Conservation (phyloP, 2,888 invertebrate species). For the Andrena bicolor region DNA sequence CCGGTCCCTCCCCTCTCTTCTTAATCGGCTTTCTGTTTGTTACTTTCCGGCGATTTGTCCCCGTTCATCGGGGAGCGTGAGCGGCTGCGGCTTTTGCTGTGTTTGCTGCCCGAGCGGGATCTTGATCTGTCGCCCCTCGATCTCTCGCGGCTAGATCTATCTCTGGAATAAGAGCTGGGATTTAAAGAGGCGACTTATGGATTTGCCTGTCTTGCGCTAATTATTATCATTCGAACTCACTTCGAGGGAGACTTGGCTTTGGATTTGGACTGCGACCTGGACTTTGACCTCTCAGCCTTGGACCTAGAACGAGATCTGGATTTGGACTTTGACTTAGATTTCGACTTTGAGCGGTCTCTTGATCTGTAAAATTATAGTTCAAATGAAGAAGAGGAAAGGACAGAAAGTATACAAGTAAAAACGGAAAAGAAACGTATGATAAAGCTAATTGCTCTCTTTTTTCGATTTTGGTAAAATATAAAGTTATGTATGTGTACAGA, state of each 20-base stretch:
- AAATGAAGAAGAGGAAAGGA: conserved; percentile 67
- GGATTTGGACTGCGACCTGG: conserved; percentile 86
- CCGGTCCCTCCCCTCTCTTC: neutral
- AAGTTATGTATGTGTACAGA: conserved; percentile 55
- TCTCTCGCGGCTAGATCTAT: conserved; percentile 84
- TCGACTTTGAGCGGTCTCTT: conserved; percentile 88
- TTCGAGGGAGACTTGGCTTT: conserved; percentile 86
- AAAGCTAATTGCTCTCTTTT: conserved; percentile 41
- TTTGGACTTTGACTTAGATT: conserved; percentile 88
- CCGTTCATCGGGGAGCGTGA: conserved; percentile 84
- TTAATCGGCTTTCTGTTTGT: conserved; percentile 81
- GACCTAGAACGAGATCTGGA: conserved; percentile 88
- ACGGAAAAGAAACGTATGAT: conserved; percentile 45
- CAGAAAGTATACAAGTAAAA: conserved; percentile 47
- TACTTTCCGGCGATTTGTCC: conserved; percentile 82
- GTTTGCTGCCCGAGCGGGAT: conserved; percentile 83
- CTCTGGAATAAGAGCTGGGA: conserved; percentile 72
- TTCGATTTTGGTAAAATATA: conserved; percentile 31
- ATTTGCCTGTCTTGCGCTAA: conserved; percentile 67
- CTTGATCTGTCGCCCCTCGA: conserved; percentile 83
- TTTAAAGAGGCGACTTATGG: conserved; percentile 23
- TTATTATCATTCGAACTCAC: conserved; percentile 80
- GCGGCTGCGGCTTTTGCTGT: conserved; percentile 84
- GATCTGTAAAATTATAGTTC: conserved; percentile 86
- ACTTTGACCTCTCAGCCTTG: conserved; percentile 86